Conservation (phyloP, 2,113 vertebrate genomes). For the Chascanopsetta lugubris region DNA sequence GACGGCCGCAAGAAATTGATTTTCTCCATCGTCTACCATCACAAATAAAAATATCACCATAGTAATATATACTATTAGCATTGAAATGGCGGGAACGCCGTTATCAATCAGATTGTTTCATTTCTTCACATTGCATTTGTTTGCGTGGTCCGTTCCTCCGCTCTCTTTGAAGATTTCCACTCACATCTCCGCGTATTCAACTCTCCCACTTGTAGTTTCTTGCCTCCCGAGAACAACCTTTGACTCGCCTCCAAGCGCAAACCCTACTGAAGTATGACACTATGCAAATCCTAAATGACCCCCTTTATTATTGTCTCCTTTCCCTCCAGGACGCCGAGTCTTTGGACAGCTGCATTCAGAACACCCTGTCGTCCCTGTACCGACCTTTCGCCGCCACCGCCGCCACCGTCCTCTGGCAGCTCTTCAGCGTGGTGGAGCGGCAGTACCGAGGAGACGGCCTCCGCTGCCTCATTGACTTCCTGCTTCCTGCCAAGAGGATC, state of each 20-base stretch:
- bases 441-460: constrained; percentile 85
- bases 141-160: neutral
- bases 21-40: no score
- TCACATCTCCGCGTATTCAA: neutral
- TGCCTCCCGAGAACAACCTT: no score
- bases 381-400: constrained; percentile 84
- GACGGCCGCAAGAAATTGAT: no score
- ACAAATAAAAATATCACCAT: neutral
- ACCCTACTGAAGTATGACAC: neutral
- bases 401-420: constrained; percentile 86
- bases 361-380: constrained; percentile 83
- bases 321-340: constrained; percentile 82
- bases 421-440: constrained; percentile 85
- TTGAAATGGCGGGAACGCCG: neutral
- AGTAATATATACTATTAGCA: neutral
- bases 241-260: no score
- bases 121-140: no score
- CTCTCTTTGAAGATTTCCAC: constrained; percentile 2
- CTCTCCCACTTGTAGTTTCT: no score
- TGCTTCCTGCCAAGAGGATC: constrained; percentile 84
- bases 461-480: constrained; percentile 85
- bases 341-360: constrained; percentile 85
- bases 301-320: neutral
- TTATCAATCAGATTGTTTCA: no score
- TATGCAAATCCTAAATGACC: neutral